Evolutionary conservation across 2,113 vertebrate genomes (phyloP).

Genomic region (Marcusenius ussheri): DNA sequence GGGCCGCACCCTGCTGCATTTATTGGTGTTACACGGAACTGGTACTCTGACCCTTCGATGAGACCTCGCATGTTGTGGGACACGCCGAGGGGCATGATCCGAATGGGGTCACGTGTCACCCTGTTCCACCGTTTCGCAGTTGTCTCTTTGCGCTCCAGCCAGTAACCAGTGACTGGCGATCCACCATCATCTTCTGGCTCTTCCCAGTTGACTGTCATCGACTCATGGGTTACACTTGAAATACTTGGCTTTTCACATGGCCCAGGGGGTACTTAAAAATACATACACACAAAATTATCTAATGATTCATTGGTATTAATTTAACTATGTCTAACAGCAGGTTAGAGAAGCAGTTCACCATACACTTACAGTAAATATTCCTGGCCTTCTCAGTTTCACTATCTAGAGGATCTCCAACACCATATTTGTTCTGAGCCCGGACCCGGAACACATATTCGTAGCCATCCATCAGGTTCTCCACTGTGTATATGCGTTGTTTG

Average conservation of each 20-base stretch:
- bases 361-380: constrained; percentile 77
- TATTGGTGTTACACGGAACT: constrained; percentile 88
- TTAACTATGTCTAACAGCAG: background rate
- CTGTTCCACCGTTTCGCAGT: constrained; percentile 89
- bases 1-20: constrained; percentile 86
- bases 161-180: constrained; percentile 84
- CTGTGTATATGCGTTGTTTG: constrained; percentile 81
- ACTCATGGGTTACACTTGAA: constrained; percentile 75
- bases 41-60: constrained; percentile 90
- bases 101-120: constrained; percentile 85
- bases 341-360: background rate
- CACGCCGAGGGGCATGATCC: constrained; percentile 81
- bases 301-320: background rate
- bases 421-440: constrained; percentile 95
- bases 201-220: constrained; percentile 93
- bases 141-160: constrained; percentile 94
- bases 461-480: constrained; percentile 81
- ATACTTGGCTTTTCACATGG: constrained; percentile 89
- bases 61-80: constrained; percentile 79
- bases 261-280: constrained; percentile 72
- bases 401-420: constrained; percentile 86
- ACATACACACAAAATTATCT: background rate
- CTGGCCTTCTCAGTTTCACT: constrained; percentile 88
- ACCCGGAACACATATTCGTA: constrained; percentile 93
- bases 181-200: constrained; percentile 94